Evolutionary conservation across 2,888 invertebrate genomes (phyloP).

Genomic region (Ctenicera cuprea): DNA sequence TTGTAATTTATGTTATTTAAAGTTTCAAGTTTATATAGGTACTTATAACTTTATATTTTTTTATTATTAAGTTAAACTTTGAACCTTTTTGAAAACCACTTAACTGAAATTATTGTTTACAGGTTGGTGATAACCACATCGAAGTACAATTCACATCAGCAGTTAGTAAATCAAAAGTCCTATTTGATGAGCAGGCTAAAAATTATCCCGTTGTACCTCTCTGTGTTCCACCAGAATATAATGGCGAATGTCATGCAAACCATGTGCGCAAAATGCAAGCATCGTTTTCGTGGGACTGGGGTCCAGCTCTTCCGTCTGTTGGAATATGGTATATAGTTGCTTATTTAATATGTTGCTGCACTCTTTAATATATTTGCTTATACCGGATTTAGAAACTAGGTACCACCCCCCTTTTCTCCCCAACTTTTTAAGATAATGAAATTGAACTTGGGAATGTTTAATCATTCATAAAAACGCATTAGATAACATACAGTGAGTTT

Average conservation of each 20-base stretch:
- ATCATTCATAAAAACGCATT: too few species aligned
- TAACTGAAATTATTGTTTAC: neutral
- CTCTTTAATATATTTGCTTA: too few species aligned
- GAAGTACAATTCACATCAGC: slow-evolving; percentile 69
- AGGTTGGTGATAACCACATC: slow-evolving; percentile 65
- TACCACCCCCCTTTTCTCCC: too few species aligned
- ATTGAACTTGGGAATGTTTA: too few species aligned
- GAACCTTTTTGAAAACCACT: neutral
- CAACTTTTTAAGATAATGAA: too few species aligned
- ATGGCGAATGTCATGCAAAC: slow-evolving; percentile 95
- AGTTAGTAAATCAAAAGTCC: slow-evolving; percentile 60
- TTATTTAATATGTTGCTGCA: too few species aligned
- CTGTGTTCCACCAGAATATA: slow-evolving; percentile 84
- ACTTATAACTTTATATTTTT: too few species aligned
- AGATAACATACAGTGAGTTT: too few species aligned
- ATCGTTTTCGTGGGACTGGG: slow-evolving; percentile 98
- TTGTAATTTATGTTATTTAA: too few species aligned
- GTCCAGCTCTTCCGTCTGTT: slow-evolving; percentile 93
- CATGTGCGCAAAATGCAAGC: slow-evolving; percentile 95
- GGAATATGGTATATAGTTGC: slow-evolving; percentile 86
- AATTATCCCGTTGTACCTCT: slow-evolving; percentile 79
- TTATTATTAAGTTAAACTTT: neutral
- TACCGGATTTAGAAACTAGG: too few species aligned
- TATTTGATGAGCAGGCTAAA: slow-evolving; percentile 63
- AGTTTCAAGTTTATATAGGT: too few species aligned